Evolutionary conservation across 2,888 invertebrate species (phyloP).

Genomic region (Cloeon dipterum): DNA sequence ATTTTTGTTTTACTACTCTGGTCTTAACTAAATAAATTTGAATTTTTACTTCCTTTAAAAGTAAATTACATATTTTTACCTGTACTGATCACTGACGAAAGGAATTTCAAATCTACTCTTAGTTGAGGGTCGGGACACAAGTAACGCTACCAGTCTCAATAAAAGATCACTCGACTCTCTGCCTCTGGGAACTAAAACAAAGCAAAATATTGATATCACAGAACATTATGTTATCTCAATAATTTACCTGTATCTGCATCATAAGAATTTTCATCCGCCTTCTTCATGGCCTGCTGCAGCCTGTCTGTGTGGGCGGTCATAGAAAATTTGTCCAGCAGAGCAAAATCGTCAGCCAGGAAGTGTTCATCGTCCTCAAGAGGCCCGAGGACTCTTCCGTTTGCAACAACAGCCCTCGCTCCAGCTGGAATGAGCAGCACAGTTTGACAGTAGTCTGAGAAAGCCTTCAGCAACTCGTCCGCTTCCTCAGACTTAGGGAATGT

Average conservation of each 20-base stretch:
- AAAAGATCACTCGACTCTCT: slow-evolving; percentile 41
- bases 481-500: too few species aligned
- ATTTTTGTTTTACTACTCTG: too few species aligned
- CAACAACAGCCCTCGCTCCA: slow-evolving; percentile 48
- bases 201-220: too few species aligned
- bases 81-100: slow-evolving; percentile 31
- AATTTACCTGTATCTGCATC: slow-evolving; percentile 4
- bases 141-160: slow-evolving; percentile 53
- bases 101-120: slow-evolving; percentile 48
- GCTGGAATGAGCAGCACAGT: slow-evolving; percentile 42
- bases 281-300: slow-evolving; percentile 34
- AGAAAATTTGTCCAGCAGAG: slow-evolving; percentile 50
- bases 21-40: too few species aligned
- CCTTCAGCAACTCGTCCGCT: too few species aligned
- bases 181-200: background rate
- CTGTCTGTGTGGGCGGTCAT: slow-evolving; percentile 12
- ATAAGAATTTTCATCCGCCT: slow-evolving; percentile 21
- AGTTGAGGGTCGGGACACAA: slow-evolving; percentile 46
- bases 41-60: too few species aligned
- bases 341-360: slow-evolving; percentile 73
- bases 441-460: slow-evolving; percentile 38
- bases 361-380: slow-evolving; percentile 49
- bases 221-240: background rate
- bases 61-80: slow-evolving; percentile 19
- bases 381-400: slow-evolving; percentile 76